These are phyloP conservation scores for Tachystola acroxantha DNA, from an alignment of 2,888 invertebrate genomes.

Conservation along the genomic window DNA sequence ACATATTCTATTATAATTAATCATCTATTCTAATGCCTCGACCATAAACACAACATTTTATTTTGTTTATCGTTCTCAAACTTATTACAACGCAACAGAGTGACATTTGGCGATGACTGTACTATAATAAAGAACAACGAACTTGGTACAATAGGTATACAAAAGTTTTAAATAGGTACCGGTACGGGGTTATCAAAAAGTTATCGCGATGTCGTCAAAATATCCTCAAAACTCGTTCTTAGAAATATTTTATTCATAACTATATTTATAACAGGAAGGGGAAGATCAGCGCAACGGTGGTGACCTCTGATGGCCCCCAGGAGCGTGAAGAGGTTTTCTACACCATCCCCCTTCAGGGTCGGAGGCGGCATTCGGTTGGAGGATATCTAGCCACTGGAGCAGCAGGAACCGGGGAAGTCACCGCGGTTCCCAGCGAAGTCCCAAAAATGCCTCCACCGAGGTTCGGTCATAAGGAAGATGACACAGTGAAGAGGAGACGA, in stretches of 20 bases:
- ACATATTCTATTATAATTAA: too few species aligned
- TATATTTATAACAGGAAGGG: slow-evolving; percentile 45
- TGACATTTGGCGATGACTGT: neutral
- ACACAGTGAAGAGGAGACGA: slow-evolving; percentile 52
- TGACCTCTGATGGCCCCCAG: slow-evolving; percentile 54
- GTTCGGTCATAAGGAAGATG: slow-evolving; percentile 53
- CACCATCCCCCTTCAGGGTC: slow-evolving; percentile 67
- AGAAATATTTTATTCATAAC: neutral
- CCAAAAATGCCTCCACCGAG: slow-evolving; percentile 74
- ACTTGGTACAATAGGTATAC: neutral
- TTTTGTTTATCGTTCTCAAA: too few species aligned
- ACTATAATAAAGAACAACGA: neutral
- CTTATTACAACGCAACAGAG: too few species aligned
- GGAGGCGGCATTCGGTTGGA: slow-evolving; percentile 82
- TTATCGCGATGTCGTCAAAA: neutral
- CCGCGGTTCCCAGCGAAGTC: slow-evolving; percentile 72
- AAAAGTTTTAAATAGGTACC: neutral
- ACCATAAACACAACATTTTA: too few species aligned
- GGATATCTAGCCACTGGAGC: slow-evolving; percentile 77
- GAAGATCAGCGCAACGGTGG: slow-evolving; percentile 56
- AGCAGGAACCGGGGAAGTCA: slow-evolving; percentile 56
- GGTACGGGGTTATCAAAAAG: neutral
- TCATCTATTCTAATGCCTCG: too few species aligned
- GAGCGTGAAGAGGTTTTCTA: slow-evolving; percentile 81
- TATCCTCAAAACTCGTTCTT: neutral